Evolutionary conservation across 2,888 invertebrate genomes (phyloP).

Genomic region (Sesia bembeciformis): DNA sequence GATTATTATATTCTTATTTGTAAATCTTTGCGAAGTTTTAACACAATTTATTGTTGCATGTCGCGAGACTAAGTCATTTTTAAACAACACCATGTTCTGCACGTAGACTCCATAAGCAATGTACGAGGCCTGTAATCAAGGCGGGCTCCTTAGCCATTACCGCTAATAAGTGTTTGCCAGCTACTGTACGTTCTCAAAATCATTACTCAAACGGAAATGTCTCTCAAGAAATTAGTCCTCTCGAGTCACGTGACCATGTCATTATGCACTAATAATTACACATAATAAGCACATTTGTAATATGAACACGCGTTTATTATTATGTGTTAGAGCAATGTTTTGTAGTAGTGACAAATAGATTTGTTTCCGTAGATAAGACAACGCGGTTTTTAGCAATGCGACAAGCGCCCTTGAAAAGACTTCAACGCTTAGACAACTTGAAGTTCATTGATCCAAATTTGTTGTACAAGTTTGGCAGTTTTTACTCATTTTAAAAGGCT

Average conservation of each 20-base stretch:
- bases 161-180: slow-evolving; percentile 30
- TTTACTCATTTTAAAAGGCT: too few relatives aligned
- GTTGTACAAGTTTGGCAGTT: too few relatives aligned
- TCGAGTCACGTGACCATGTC: background rate
- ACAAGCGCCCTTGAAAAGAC: slow-evolving; percentile 67
- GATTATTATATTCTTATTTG: too few relatives aligned
- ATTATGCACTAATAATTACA: background rate
- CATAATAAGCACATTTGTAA: background rate
- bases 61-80: too few relatives aligned
- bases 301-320: too few relatives aligned
- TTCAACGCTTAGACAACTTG: slow-evolving; percentile 57
- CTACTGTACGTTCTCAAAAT: slow-evolving; percentile 41
- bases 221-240: background rate
- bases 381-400: background rate
- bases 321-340: too few relatives aligned
- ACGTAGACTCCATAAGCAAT: slow-evolving; percentile 1
- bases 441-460: slow-evolving; percentile 45
- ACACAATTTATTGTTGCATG: too few relatives aligned
- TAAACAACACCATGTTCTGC: background rate
- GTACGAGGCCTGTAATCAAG: slow-evolving; percentile 35
- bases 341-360: too few relatives aligned
- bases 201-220: slow-evolving; percentile 12
- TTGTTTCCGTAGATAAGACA: too few relatives aligned
- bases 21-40: too few relatives aligned
- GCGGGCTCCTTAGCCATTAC: slow-evolving; percentile 39